phyloP scores from a whole-genome alignment of 2,888 invertebrate genomes.

The Cheilosia impressa region DNA sequence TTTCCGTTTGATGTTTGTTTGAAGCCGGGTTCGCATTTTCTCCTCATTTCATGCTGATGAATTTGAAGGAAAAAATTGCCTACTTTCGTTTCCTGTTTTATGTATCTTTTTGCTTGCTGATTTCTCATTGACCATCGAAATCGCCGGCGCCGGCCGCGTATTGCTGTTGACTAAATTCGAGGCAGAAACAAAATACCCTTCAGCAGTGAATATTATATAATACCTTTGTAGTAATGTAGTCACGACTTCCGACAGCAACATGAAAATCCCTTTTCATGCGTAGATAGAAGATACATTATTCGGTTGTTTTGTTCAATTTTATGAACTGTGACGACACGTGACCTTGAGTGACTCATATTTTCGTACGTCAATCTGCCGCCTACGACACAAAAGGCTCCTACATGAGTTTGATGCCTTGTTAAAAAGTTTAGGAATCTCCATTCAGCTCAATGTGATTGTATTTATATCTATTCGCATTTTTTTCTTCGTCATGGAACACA shows the following conservation, averaged over 20 bases:
- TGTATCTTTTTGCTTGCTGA: neutral
- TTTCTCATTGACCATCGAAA: neutral
- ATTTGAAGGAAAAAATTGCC: no score
- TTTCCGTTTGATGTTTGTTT: slow-evolving; percentile 22
- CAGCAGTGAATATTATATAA: no score
- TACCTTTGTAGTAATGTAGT: neutral
- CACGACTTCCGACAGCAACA: no score
- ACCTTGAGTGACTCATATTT: neutral
- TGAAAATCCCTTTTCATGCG: neutral
- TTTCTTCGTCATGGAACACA: neutral
- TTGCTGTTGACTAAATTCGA: no score
- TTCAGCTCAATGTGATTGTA: neutral
- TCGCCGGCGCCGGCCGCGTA: no score
- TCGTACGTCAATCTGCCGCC: neutral
- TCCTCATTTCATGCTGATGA: neutral
- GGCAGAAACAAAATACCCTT: no score
- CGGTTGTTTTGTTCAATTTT: neutral
- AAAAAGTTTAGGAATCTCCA: neutral
- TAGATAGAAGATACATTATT: neutral
- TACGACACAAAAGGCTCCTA: neutral
- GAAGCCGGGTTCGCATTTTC: slow-evolving; percentile 8
- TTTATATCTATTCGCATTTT: neutral
- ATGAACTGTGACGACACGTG: neutral
- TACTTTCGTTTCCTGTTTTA: no score
- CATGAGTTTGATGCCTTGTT: neutral